Evolutionary conservation across 2,888 invertebrate species (phyloP), one percentile per base, ranked within the genome.

Genomic region (Smittia aterrima): DNA sequence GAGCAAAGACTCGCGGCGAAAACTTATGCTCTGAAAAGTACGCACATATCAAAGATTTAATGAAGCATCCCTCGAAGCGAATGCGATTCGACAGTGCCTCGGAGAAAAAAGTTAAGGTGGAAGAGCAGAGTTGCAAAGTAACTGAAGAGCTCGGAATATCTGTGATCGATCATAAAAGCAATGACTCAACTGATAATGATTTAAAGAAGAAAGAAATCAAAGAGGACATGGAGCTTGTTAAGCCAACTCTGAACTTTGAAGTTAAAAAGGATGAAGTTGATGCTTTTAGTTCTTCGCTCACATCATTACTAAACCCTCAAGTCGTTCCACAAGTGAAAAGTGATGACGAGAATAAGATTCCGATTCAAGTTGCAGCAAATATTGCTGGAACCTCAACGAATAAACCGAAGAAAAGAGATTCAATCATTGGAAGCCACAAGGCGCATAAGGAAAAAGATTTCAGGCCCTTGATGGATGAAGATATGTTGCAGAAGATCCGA

Each of bases 61-160:
- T 74, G 77, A 79, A 75, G 78, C 78, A 72, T 76, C 77, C 70
- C 75, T 77, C 18, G 67, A 83, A 83, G 76, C 84, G 88, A 64
- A 81, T 87, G 78, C 81, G 88, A 72, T 85, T 89, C 79, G 86
- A 89, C 81, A 85, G 90, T 82, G 81, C 84, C 0, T 81, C 83
- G 76, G 85, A 89, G 62, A 85, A 88, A 80, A 82, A 88, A 80
- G 77, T 79, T 77, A 77, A 87, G 82, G 66, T 66, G 6, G 66
- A 74, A 20, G 66, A 41, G 9, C 64, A 66, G 18, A 38, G 38
- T n/a, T 11, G 7, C 6, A 41, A 67, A n/a, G 27, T 9, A 3
- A 4, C 16, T 27, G 47, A 74, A 16, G 74, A 74, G 20, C 32
- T 62, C 24, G 72, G 72, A 27, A 22, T 66, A 20, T 18, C 27